phyloP scores from a whole-genome alignment of 2,113 vertebrate genomes.

The Amia ocellicauda region DNA sequence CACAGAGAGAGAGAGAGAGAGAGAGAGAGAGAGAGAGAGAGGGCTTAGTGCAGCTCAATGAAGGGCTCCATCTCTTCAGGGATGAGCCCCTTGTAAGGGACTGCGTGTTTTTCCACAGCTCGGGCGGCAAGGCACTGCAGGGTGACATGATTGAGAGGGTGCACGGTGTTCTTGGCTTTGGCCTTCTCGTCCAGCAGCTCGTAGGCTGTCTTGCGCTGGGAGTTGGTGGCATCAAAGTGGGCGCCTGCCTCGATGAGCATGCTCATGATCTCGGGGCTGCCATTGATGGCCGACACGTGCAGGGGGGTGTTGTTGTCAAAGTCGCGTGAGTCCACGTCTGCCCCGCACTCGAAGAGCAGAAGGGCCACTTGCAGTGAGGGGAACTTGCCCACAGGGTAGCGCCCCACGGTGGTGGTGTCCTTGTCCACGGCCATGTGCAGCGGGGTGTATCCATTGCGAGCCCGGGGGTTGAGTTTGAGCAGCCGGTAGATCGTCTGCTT shows the following conservation, averaged over 20 bases:
- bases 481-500: conserved; percentile 87
- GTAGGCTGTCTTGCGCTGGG: conserved; percentile 81
- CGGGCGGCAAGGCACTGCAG: conserved; percentile 95
- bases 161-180: conserved; percentile 75
- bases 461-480: conserved; percentile 83
- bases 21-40: not conserved
- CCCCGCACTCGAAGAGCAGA: conserved; percentile 84
- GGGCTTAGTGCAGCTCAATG: conserved; percentile 84
- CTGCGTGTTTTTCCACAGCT: conserved; percentile 83
- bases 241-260: conserved; percentile 80
- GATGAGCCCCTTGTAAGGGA: conserved; percentile 90
- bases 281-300: conserved; percentile 80
- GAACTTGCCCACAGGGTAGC: conserved; percentile 90
- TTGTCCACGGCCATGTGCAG: conserved; percentile 92
- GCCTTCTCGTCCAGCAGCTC: conserved; percentile 87
- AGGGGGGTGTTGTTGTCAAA: conserved; percentile 91
- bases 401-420: conserved; percentile 85
- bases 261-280: conserved; percentile 80
- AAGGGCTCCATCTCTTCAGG: conserved; percentile 92
- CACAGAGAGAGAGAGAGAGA: not conserved
- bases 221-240: conserved; percentile 88
- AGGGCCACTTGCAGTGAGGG: conserved; percentile 80
- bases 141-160: conserved; percentile 84
- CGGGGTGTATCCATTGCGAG: conserved; percentile 79
- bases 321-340: conserved; percentile 85